Conservation (phyloP, 2,888 invertebrate species). For the Acanthosoma haemorrhoidale region DNA sequence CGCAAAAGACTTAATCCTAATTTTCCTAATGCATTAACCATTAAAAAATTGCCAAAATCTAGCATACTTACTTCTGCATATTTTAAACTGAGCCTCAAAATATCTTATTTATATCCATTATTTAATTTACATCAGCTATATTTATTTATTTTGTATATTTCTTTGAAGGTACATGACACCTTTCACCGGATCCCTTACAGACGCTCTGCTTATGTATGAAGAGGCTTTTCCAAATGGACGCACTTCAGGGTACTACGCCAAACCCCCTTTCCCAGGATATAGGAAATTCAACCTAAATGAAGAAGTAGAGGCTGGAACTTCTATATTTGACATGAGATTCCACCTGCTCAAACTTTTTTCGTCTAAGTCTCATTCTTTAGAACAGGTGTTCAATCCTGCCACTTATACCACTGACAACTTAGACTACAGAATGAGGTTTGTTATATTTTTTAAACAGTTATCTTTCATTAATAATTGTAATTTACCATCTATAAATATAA, state of each 20-base stretch:
- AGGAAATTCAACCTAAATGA: constrained; percentile 42
- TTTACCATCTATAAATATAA: too few species aligned
- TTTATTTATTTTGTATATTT: not conserved
- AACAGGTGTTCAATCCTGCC: constrained; percentile 64
- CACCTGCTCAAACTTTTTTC: constrained; percentile 75
- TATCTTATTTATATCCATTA: too few species aligned
- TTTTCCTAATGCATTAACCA: too few species aligned
- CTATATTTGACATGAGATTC: constrained; percentile 66
- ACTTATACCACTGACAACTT: constrained; percentile 72
- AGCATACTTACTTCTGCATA: too few species aligned
- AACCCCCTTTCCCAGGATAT: constrained; percentile 47
- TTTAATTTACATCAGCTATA: too few species aligned
- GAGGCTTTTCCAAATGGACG: constrained; percentile 53
- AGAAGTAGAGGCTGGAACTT: constrained; percentile 43
- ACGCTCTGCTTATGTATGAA: constrained; percentile 66
- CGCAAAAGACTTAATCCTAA: too few species aligned
- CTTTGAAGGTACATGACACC: constrained; percentile 38
- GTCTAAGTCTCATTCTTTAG: constrained; percentile 58
- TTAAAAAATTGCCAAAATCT: too few species aligned
- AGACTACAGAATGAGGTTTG: constrained; percentile 72
- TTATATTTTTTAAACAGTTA: constrained; percentile 31
- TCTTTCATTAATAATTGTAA: too few species aligned
- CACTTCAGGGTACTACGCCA: constrained; percentile 46
- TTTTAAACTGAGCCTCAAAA: too few species aligned
- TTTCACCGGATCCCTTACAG: constrained; percentile 55